Evolutionary conservation across 2,113 vertebrate genomes (phyloP).

Genomic region (Beaufortia kweichowensis): DNA sequence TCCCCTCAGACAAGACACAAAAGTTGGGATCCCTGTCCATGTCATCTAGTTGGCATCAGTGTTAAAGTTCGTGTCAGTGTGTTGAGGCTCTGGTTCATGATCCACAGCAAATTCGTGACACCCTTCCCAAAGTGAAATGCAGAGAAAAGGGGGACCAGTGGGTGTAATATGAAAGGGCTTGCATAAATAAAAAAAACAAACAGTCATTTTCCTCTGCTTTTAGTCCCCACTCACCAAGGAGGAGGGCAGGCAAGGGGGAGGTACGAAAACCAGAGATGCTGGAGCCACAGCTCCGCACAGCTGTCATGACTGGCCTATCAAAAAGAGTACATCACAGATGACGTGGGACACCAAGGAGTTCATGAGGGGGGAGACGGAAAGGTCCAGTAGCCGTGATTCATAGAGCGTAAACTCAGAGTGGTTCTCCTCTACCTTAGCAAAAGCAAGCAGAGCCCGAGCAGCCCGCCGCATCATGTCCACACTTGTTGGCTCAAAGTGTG

Average conservation of each 20-base stretch:
- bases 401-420: slow-evolving; percentile 98
- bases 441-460: slow-evolving; percentile 92
- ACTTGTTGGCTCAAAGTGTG: slow-evolving; percentile 96
- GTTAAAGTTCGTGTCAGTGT: slow-evolving; percentile 71
- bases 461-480: slow-evolving; percentile 99
- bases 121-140: slow-evolving; percentile 79
- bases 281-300: slow-evolving; percentile 87
- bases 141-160: slow-evolving; percentile 81
- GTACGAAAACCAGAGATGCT: slow-evolving; percentile 65
- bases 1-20: slow-evolving; percentile 82
- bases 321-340: slow-evolving; percentile 99
- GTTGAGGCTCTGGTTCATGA: slow-evolving; percentile 70
- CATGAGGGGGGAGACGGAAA: slow-evolving; percentile 97
- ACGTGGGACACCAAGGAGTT: slow-evolving; percentile 99
- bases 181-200: slow-evolving; percentile 95
- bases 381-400: slow-evolving; percentile 98
- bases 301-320: slow-evolving; percentile 99
- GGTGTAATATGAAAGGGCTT: slow-evolving; percentile 97
- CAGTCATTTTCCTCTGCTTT: slow-evolving; percentile 86
- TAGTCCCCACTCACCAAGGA: slow-evolving; percentile 87
- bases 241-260: slow-evolving; percentile 61
- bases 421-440: slow-evolving; percentile 99
- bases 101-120: slow-evolving; percentile 74
- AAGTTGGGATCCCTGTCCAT: slow-evolving; percentile 77
- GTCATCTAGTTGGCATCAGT: slow-evolving; percentile 71